Evolutionary conservation across 2,113 vertebrate species (phyloP).

Genomic region (Centropristis striata): DNA sequence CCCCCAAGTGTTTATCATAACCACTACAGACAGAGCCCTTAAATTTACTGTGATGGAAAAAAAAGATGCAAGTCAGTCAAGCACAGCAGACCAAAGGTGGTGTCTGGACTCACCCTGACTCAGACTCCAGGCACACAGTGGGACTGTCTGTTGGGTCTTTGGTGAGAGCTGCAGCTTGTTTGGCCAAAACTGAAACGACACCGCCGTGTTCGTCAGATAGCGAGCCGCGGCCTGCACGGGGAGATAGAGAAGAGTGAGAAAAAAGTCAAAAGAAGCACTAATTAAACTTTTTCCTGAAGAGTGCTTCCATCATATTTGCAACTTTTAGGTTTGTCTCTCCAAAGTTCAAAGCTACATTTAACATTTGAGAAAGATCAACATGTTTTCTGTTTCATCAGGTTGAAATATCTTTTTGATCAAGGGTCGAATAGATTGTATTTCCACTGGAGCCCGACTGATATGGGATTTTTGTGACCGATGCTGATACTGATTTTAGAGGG

Average conservation of each 20-base stretch:
- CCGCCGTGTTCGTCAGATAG: slow-evolving; percentile 96
- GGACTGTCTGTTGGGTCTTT: slow-evolving; percentile 93
- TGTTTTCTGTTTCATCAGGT: not conserved
- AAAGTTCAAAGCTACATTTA: not conserved
- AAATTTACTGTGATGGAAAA: slow-evolving; percentile 3
- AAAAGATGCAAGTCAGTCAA: not conserved
- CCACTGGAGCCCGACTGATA: no score
- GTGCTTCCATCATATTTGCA: not conserved
- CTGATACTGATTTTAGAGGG: no score
- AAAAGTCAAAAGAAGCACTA: not conserved
- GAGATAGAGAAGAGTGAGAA: not conserved
- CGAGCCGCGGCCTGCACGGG: slow-evolving; percentile 90
- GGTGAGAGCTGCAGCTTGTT: slow-evolving; percentile 92
- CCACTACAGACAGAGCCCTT: not conserved
- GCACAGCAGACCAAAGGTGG: not conserved
- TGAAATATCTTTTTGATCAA: not conserved
- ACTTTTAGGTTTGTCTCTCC: not conserved
- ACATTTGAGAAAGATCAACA: not conserved
- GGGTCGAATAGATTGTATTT: no score
- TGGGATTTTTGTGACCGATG: no score
- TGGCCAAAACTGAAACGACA: slow-evolving; percentile 93
- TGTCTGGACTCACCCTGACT: slow-evolving; percentile 89
- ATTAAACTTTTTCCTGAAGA: not conserved
- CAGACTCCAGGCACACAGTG: slow-evolving; percentile 95
- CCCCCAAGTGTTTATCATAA: slow-evolving; percentile 9